Base-by-base conservation (phyloP, 2,113 vertebrate species). In the Argyrosomus japonicus region DNA sequence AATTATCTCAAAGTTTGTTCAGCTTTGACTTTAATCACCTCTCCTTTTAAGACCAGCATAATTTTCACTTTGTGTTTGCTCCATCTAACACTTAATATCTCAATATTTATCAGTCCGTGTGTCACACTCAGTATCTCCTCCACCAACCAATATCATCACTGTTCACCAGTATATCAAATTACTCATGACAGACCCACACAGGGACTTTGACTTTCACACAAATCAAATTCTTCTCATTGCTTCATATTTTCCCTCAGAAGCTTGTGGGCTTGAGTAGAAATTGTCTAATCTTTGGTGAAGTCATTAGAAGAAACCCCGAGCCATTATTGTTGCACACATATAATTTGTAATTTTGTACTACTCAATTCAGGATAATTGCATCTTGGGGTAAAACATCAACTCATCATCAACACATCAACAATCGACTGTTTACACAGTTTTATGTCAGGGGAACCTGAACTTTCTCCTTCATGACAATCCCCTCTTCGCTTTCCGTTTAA, bases 331-430 rank as follows among this genome's bases (percentile, higher is more conserved):
- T 50, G 19, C 50, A 56, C 14, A 27, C 6, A 29, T n/a, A n/a
- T 32, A 36, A 21, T 53, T 58, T 36, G 21, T 11, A 7, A 73
- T 51, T 6, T 74, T 50, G 27, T 32, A 5, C 48, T 23, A 3
- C 48, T 50, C 3, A 29, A 15, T 81, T 69, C 57, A 54, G 23
- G 43, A 54, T 81, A 69, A 82, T 67, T 67, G 60, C 50, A 79
- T 61, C 67, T 51, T 13, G 19, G 12, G 36, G 15, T 64, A 53
- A 72, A 43, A 74, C 27, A 0, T 80, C 8, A 64, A 64, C 25
- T 62, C 72, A 8, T 61, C n/a, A 7, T 50, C 43, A 48, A 61
- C 47, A 62, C 32, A 40, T 8, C 8, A 63, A 23, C 19, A 36
- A 36, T 9, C 4, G 50, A 62, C 27, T 79, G 32, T 61, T 84